Evolutionary conservation across 2,113 vertebrate species (phyloP).

Genomic region (Triplophysa siluroides): DNA sequence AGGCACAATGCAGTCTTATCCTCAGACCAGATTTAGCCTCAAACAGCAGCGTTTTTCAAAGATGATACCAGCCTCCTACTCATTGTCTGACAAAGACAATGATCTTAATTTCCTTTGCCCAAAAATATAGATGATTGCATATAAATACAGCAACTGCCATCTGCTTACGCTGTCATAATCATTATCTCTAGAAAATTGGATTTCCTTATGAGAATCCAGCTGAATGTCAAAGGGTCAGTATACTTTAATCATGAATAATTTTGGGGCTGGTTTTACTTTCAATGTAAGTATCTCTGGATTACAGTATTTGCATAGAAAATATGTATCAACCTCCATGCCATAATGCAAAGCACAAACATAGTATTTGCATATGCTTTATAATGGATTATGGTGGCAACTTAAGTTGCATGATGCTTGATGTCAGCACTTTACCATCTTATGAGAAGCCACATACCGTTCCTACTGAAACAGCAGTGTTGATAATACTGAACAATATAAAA

Average conservation of each 20-base stretch:
- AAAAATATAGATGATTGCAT: constrained; percentile 22
- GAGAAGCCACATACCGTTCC: no score
- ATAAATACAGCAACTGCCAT: constrained; percentile 27
- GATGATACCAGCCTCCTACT: constrained; percentile 14
- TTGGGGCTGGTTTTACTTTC: no score
- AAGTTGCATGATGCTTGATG: no score
- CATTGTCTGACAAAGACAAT: constrained; percentile 24
- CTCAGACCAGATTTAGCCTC: neutral
- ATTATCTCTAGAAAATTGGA: constrained; percentile 15
- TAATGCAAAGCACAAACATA: no score
- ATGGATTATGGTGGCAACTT: no score
- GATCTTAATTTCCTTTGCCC: neutral
- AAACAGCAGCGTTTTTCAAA: neutral
- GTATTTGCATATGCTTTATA: no score
- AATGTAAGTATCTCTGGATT: no score
- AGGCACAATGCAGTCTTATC: neutral
- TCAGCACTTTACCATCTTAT: no score
- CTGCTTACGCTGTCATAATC: constrained; percentile 29
- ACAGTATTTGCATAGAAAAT: no score
- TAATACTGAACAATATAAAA: no score
- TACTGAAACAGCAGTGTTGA: no score
- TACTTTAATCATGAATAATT: constrained; percentile 1
- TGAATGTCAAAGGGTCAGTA: constrained; percentile 19
- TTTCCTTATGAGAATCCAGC: constrained; percentile 22
- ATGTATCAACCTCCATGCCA: no score